phyloP scores from a whole-genome alignment of 1,140 invertebrate genomes.

The Ostrea denselamellosa region DNA sequence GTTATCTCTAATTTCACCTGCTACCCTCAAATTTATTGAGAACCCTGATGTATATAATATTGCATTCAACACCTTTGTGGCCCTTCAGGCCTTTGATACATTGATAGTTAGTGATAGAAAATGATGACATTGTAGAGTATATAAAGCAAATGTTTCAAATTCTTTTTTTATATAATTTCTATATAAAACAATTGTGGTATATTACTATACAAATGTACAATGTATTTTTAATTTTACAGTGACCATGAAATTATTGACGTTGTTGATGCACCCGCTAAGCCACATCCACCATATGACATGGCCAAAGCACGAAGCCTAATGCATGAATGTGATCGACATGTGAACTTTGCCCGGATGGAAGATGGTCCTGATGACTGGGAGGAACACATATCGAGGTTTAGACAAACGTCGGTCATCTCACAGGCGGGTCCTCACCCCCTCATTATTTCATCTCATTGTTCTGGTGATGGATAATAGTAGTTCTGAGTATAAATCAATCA shows the following conservation, averaged over 20 bases:
- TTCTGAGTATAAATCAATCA: not conserved
- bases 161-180: too few relatives aligned
- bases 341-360: slow-evolving; percentile 81
- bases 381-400: slow-evolving; percentile 83
- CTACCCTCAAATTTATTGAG: too few relatives aligned
- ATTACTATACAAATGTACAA: too few relatives aligned
- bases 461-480: slow-evolving; percentile 8
- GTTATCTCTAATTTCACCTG: too few relatives aligned
- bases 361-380: slow-evolving; percentile 86
- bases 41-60: too few relatives aligned
- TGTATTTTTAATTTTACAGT: slow-evolving; percentile 50
- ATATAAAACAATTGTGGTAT: too few relatives aligned
- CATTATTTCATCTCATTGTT: slow-evolving; percentile 44
- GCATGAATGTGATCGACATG: slow-evolving; percentile 87
- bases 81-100: too few relatives aligned
- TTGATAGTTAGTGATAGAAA: too few relatives aligned
- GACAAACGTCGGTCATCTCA: slow-evolving; percentile 52
- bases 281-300: slow-evolving; percentile 82
- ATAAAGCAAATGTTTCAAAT: too few relatives aligned
- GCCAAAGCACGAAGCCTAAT: slow-evolving; percentile 83
- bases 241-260: slow-evolving; percentile 80
- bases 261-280: slow-evolving; percentile 70
- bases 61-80: too few relatives aligned
- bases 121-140: too few relatives aligned
- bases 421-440: slow-evolving; percentile 43